Evolutionary conservation across 2,797 vertebrate species (phyloP).

Genomic region (Limnodromus scolopaceus): DNA sequence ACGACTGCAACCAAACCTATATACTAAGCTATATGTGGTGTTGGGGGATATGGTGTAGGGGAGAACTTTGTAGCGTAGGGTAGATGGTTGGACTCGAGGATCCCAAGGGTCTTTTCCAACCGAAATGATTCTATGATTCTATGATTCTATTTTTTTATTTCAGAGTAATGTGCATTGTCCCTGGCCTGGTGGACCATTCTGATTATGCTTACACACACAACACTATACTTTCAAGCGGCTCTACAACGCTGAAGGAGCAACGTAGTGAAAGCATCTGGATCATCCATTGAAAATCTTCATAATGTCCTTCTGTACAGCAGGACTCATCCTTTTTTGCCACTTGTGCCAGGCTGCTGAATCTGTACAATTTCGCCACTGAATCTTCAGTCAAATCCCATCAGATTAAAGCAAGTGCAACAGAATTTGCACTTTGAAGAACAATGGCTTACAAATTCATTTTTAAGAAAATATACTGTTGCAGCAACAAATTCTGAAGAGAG

Average conservation of each 20-base stretch:
- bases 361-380: background rate
- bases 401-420: background rate
- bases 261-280: background rate
- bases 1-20: background rate
- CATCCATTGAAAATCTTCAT: background rate
- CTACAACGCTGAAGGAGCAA: background rate
- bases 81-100: too few species aligned
- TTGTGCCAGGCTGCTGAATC: background rate
- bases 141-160: background rate
- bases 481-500: background rate
- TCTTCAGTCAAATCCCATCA: background rate
- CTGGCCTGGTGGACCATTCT: background rate
- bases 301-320: background rate
- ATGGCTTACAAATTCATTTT: background rate
- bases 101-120: too few species aligned
- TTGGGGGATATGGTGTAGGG: too few species aligned
- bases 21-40: background rate
- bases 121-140: too few species aligned
- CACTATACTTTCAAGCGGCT: background rate
- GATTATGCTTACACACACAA: background rate
- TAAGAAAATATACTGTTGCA: background rate
- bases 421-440: background rate
- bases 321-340: background rate
- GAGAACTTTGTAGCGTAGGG: too few species aligned
- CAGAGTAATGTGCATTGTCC: background rate